These are phyloP conservation scores for Siniperca chuatsi DNA, from an alignment of 2,113 vertebrate genomes.

Conservation along the genomic window DNA sequence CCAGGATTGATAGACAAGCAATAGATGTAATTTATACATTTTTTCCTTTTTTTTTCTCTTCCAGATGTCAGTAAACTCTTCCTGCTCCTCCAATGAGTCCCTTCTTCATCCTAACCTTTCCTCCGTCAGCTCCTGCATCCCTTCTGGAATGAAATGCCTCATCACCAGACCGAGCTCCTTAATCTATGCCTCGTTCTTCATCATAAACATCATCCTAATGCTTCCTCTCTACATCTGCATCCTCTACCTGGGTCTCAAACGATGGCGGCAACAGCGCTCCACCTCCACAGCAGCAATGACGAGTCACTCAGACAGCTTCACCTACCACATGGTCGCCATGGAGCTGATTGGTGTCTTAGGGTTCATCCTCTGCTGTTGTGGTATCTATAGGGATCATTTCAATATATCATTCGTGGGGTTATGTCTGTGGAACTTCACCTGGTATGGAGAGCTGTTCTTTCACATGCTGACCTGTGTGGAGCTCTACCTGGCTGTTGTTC, in stretches of 20 bases:
- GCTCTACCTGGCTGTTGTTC: slow-evolving; percentile 46
- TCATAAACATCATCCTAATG: background rate
- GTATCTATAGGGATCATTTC: background rate
- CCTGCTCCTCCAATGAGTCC: background rate
- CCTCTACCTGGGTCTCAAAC: slow-evolving; percentile 12
- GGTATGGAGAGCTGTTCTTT: background rate
- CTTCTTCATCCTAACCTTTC: background rate
- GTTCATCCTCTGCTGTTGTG: background rate
- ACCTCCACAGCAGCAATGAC: background rate
- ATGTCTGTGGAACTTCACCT: accelerated
- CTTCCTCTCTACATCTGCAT: slow-evolving; percentile 20
- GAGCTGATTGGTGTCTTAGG: background rate
- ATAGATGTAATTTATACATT: too few relatives aligned
- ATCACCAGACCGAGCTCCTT: accelerated
- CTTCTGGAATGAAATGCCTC: accelerated
- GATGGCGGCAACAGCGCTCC: background rate
- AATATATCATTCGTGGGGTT: accelerated
- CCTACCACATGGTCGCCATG: slow-evolving; percentile 7
- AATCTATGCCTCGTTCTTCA: accelerated
- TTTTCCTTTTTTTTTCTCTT: background rate
- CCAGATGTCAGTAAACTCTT: background rate
- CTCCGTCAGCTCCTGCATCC: too few relatives aligned
- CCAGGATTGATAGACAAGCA: too few relatives aligned
- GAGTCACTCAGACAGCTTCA: slow-evolving; percentile 23
- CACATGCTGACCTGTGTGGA: slow-evolving; percentile 44